Evolutionary conservation across 2,888 invertebrate genomes (phyloP), one percentile per base, ranked within the genome.

Genomic region (Ophraella communa): DNA sequence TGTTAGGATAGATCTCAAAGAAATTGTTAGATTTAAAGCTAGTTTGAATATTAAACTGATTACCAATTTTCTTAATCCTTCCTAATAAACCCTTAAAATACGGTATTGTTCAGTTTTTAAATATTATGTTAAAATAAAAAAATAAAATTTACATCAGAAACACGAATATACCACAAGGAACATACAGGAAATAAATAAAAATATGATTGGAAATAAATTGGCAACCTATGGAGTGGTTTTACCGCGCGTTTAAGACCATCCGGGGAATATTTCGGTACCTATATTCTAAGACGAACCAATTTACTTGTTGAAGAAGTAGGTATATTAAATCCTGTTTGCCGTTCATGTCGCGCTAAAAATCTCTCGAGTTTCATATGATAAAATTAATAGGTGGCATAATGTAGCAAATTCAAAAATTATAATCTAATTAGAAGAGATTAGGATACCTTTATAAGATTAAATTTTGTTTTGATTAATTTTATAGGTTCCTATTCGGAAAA

Each of bases 201-300:
- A 27, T n/a, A 10, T 53, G n/a, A 53, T 53, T 30, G 17, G 53
- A 35, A 53, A 53, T 30, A 53, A 53, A 53, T 53, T 53, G 53
- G 53, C 53, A 5, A 11, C 30, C 35, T 7, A 54, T 7, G 23
- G 39, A 23, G n/a, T 42, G 23, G 42, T 39, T 24, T 42, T 14
- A 10, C 4, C 30, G 33, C 35, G 20, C 21, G 20, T 20, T 39
- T 23, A 3, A 11, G 4, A n/a, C 39, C 45, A 21, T 39, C 53
- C n/a, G 7, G 53, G 33, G 35, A 53, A 23, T 21, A 53, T 35
- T 54, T 30, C 10, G 11, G 1, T 52, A n/a, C n/a, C n/a, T n/a
- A 27, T 18, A 52, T 14, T 11, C 18, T 2, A 39, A 33, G 21
- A 54, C 21, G 54, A 39, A 10, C 10, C 39, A 54, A 39, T 54